Percentiles rank a stretch among this genome's conserved stretches.
phyloP scores from a whole-genome alignment of 2,113 vertebrate genomes.

The Nestor notabilis region DNA sequence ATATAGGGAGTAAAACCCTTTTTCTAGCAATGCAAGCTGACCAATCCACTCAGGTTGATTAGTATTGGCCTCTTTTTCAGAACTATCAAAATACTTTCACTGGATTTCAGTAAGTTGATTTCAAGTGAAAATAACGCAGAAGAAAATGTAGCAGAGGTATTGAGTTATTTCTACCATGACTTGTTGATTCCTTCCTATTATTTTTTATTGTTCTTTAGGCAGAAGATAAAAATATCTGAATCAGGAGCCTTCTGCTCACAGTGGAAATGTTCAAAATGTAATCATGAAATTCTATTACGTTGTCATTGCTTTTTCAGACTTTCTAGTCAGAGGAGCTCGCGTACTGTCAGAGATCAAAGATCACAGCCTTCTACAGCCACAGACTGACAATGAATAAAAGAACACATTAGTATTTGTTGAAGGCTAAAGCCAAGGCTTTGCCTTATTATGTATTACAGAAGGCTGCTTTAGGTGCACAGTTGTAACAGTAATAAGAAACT shows the following conservation, averaged over 20 bases:
- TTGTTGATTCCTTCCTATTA: not conserved
- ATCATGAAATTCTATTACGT: conserved; percentile 28
- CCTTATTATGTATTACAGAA: not conserved
- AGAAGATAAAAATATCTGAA: conserved; percentile 12
- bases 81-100: not conserved
- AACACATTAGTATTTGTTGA: not conserved
- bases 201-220: conserved; percentile 19
- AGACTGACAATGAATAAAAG: conserved; percentile 15
- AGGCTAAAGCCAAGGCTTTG: not conserved
- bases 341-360: conserved; percentile 3
- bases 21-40: not conserved
- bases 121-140: not conserved
- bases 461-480: not conserved
- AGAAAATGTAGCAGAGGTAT: not conserved
- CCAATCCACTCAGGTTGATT: not conserved
- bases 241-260: not conserved
- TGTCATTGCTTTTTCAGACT: conserved; percentile 27
- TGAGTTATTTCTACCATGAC: not conserved
- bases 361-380: conserved; percentile 12
- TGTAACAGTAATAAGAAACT: not conserved
- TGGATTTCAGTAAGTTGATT: not conserved
- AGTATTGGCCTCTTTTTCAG: not conserved
- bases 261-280: conserved; percentile 14
- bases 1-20: not conserved
- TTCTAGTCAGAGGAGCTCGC: not conserved